Percentiles rank a stretch among this genome's conserved stretches.
phyloP scores from a whole-genome alignment of 2,888 invertebrate species.

The Bombylius discolor region DNA sequence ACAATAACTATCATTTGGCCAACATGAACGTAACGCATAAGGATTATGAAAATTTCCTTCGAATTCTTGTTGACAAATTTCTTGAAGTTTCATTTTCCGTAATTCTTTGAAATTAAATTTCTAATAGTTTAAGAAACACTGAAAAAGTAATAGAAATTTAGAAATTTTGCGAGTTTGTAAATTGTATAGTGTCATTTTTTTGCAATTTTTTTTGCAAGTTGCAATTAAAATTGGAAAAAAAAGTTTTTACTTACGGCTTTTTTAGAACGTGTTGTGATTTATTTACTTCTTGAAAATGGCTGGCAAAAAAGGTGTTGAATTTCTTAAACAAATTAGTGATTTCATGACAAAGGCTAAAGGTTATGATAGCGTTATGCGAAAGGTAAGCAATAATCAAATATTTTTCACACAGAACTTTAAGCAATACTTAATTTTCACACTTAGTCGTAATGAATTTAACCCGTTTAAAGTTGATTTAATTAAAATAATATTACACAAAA shows the following conservation, averaged over 20 bases:
- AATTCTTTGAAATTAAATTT: conserved; percentile 1
- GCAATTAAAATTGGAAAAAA: no score
- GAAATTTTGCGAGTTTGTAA: no score
- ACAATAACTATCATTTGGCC: background rate
- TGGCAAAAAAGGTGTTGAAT: conserved; percentile 28
- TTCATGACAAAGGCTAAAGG: conserved; percentile 28
- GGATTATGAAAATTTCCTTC: conserved; percentile 12
- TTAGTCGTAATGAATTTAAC: no score
- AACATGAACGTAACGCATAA: background rate
- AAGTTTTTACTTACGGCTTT: no score
- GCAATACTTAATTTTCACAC: no score
- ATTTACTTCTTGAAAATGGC: conserved; percentile 13
- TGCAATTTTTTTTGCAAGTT: no score
- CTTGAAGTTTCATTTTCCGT: conserved; percentile 8
- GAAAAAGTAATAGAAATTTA: background rate
- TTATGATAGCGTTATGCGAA: conserved; percentile 37
- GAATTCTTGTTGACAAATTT: background rate
- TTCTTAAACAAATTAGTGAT: conserved; percentile 33
- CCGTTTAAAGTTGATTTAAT: no score
- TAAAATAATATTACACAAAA: no score
- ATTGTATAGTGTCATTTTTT: no score
- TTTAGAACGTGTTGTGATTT: background rate
- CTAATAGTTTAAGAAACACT: background rate
- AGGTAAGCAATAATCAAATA: conserved; percentile 25
- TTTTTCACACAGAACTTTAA: no score